phyloP scores from a whole-genome alignment of 2,113 vertebrate genomes.

The Lutjanus erythropterus region DNA sequence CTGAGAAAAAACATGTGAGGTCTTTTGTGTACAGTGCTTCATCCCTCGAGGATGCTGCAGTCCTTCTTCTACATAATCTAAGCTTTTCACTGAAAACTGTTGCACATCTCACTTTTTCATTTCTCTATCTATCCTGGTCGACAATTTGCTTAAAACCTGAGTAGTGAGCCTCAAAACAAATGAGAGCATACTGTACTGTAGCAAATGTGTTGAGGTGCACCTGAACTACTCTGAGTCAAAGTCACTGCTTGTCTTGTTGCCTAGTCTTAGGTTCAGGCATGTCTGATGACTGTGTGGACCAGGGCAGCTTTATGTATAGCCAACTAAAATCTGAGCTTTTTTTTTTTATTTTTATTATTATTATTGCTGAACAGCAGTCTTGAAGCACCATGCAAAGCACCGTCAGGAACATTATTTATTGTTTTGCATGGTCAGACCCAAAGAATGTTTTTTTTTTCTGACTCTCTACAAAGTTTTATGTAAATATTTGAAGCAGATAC shows the following conservation, averaged over 20 bases:
- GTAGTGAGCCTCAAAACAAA: conserved; percentile 25
- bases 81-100: conserved; percentile 72
- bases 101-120: conserved; percentile 69
- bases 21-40: conserved; percentile 70
- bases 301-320: conserved; percentile 54
- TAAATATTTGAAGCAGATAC: conserved; percentile 80
- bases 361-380: conserved; percentile 55
- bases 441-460: conserved; percentile 77
- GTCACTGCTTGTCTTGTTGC: conserved; percentile 35
- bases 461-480: conserved; percentile 74
- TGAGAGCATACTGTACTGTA: conserved; percentile 48
- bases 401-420: conserved; percentile 80
- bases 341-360: no score
- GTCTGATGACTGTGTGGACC: conserved; percentile 36
- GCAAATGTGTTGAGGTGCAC: conserved; percentile 35
- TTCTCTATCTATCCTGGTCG: conserved; percentile 45
- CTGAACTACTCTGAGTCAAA: conserved; percentile 28
- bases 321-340: conserved; percentile 48
- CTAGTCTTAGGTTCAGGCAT: conserved; percentile 12
- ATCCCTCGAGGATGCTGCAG: conserved; percentile 62
- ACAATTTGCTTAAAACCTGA: conserved; percentile 13
- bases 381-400: conserved; percentile 69
- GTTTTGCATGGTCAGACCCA: conserved; percentile 86
- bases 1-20: conserved; percentile 31
- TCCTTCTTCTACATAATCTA: conserved; percentile 65